phyloP scores from a whole-genome alignment of 2,113 vertebrate genomes.

The Corythoichthys haematopterus region DNA sequence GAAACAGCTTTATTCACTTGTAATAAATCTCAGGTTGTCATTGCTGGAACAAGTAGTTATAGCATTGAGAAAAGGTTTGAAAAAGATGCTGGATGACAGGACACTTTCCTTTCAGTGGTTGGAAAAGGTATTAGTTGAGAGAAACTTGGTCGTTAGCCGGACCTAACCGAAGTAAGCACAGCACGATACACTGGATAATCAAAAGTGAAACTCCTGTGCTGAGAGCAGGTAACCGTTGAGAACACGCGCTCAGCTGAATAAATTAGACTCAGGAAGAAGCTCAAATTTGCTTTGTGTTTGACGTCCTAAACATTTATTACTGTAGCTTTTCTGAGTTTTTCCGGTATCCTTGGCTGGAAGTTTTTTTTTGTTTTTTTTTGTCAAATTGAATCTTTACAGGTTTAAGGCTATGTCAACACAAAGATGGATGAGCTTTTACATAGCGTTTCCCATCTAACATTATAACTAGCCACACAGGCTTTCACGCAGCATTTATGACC shows the following conservation, averaged over 20 bases:
- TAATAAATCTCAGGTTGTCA: neutral
- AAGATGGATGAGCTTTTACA: too few relatives aligned
- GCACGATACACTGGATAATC: slow-evolving; percentile 12
- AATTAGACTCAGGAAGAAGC: slow-evolving; percentile 23
- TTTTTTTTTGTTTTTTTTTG: slow-evolving; percentile 1
- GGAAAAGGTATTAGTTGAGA: slow-evolving; percentile 22
- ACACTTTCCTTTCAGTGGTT: slow-evolving; percentile 11
- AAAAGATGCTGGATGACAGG: slow-evolving; percentile 1
- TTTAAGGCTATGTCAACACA: neutral
- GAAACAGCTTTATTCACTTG: too few relatives aligned
- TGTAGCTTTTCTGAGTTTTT: neutral
- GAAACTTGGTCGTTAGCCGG: slow-evolving; percentile 21
- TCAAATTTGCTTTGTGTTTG: slow-evolving; percentile 10
- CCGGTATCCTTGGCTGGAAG: neutral
- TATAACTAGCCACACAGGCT: too few relatives aligned
- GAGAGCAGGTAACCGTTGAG: slow-evolving; percentile 24
- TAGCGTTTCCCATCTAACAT: too few relatives aligned
- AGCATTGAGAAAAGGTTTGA: neutral
- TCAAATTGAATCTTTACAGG: neutral
- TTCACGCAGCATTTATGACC: too few relatives aligned
- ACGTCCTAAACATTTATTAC: slow-evolving; percentile 14
- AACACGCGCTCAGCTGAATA: slow-evolving; percentile 35
- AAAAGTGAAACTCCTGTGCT: slow-evolving; percentile 16
- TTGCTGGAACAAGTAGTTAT: neutral
- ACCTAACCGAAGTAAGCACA: slow-evolving; percentile 17